Percentiles rank a stretch among this genome's conserved stretches.
Evolutionary conservation across 2,797 vertebrate genomes (phyloP).

Genomic region (Bovichtus diacanthus): DNA sequence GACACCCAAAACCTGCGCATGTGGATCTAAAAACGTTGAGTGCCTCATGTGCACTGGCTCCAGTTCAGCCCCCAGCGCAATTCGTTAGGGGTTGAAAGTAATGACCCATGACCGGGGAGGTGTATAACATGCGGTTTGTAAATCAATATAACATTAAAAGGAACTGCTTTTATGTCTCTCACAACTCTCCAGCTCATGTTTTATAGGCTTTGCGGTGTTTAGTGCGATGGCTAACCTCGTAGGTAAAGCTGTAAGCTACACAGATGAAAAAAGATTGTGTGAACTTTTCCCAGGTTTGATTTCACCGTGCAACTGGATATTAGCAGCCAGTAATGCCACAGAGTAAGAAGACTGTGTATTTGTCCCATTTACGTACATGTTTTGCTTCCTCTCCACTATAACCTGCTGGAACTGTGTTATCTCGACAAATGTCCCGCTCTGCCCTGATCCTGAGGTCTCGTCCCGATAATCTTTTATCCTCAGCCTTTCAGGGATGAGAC

Average conservation of each 20-base stretch:
- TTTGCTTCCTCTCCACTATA: constrained; percentile 27
- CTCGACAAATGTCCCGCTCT: constrained; percentile 59
- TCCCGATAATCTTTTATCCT: constrained; percentile 73
- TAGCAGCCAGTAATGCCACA: constrained; percentile 27
- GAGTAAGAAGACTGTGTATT: constrained; percentile 14
- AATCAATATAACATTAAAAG: constrained; percentile 84
- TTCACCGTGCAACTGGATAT: constrained; percentile 75
- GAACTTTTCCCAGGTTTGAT: constrained; percentile 61
- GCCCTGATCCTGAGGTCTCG: constrained; percentile 57
- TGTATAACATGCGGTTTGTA: constrained; percentile 79
- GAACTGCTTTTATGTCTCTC: constrained; percentile 70
- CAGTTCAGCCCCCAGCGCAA: constrained; percentile 49
- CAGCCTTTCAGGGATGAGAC: constrained; percentile 73
- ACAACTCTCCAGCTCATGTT: constrained; percentile 82
- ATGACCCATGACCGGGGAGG: constrained; percentile 72
- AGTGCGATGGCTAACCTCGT: constrained; percentile 54
- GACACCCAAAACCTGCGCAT: constrained; percentile 74
- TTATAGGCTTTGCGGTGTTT: constrained; percentile 72
- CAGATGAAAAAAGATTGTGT: constrained; percentile 60
- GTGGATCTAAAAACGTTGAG: constrained; percentile 46
- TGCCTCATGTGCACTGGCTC: constrained; percentile 59
- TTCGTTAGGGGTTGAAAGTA: constrained; percentile 60
- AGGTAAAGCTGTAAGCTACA: constrained; percentile 41
- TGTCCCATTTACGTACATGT: constrained; percentile 14
- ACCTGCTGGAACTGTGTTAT: constrained; percentile 40